These are phyloP conservation scores for Nasonia longicornis DNA, from an alignment of 1,140 invertebrate genomes.

Conservation along the genomic window DNA sequence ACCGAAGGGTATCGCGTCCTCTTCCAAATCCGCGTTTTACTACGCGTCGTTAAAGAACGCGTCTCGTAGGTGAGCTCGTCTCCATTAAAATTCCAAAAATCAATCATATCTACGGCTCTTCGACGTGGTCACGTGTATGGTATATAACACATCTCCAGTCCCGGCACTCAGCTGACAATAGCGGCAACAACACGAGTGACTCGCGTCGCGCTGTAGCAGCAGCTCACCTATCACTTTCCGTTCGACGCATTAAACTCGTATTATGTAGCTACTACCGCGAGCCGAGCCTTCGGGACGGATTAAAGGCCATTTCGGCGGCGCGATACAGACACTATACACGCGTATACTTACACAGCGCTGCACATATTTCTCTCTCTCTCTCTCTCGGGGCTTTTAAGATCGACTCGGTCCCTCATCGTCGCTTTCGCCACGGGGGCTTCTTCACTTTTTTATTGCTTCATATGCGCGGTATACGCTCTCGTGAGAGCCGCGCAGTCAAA, in stretches of 20 bases:
- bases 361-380: background rate
- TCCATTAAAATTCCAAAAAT: conserved; percentile 24
- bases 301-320: conserved; percentile 11
- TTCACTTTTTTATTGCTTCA: conserved; percentile 8
- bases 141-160: background rate
- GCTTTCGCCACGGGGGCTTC: conserved; percentile 19
- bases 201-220: background rate
- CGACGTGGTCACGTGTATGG: background rate
- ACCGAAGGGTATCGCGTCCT: background rate
- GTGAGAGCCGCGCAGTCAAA: background rate
- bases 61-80: background rate
- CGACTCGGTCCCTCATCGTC: conserved; percentile 1
- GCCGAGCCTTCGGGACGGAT: conserved; percentile 8
- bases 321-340: background rate
- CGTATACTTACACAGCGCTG: background rate
- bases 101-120: background rate
- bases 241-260: conserved; percentile 22
- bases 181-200: background rate
- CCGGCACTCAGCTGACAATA: background rate
- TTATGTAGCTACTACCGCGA: background rate
- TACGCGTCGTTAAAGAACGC: background rate
- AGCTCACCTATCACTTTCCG: conserved; percentile 23
- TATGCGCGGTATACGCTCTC: background rate
- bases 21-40: conserved; percentile 5
- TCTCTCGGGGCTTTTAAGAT: conserved; percentile 4